Evolutionary conservation across 2,888 invertebrate genomes (phyloP), one percentile per base, ranked within the genome.

Genomic region (Synanthedon formicaeformis): DNA sequence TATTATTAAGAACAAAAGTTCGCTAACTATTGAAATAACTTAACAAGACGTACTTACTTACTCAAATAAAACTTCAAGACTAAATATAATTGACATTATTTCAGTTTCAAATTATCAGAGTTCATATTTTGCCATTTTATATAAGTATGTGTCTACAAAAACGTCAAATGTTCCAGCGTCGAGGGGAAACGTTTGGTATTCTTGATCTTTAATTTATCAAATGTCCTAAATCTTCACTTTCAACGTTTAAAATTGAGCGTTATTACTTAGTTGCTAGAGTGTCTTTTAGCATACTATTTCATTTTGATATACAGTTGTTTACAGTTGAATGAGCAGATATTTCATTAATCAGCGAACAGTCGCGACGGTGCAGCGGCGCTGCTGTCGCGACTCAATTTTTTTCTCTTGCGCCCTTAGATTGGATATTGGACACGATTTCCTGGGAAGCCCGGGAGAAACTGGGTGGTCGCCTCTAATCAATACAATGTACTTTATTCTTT

Each of bases 111-210:
- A 60, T 57, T 59, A 60, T 57, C 59, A 62, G 63, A 78, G 77
- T 76, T 79, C 76, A 81, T 81, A 84, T 82, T 79, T 81, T 76
- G 81, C 80, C 76, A 77, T 80, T 80, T 81, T 80, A 72, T 78
- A 65, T 68, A 14, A n/a, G 67, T 71, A 75, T 77, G 74, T 79
- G 34, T 34, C 27, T 77, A 81, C 83, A 83, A 84, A 85, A 82
- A 85, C 83, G 84, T 84, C 86, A 87, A 87, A 87, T 84, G 85
- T 81, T 85, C 84, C 81, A 79, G 77, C 73, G 80, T 72, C 74
- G 82, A 83, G 84, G 86, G 85, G 84, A 81, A 84, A 80, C 78
- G 81, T 80, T 86, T 82, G 83, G 81, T 85, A 84, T 85, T 84
- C 81, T 75, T 71, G 69, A 72, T 61, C 40, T 51, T 12, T n/a